These are phyloP conservation scores for Nemopilema nomurai DNA, from an alignment of 30 jellyfish, hydroid and myxozoan genomes.

Conservation along the genomic window DNA sequence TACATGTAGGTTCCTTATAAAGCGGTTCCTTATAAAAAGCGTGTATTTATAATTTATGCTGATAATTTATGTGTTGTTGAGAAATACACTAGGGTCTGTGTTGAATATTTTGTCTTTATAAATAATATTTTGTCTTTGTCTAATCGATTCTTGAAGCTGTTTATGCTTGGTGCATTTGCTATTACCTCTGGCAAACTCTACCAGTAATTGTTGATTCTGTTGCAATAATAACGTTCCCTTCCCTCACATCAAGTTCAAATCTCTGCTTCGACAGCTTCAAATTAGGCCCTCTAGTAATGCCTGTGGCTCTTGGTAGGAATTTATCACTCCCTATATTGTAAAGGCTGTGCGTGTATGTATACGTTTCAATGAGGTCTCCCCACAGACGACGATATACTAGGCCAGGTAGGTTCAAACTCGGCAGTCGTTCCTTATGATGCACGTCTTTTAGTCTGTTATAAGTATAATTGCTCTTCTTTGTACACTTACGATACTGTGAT, in stretches of 20 bases:
- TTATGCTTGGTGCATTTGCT: constrained; percentile 28
- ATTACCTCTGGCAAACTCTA: constrained; percentile 29
- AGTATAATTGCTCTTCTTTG: too few relatives aligned
- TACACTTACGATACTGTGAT: not conserved
- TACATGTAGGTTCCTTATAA: too few relatives aligned
- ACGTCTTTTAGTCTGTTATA: not conserved
- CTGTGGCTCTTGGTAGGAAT: constrained; percentile 35
- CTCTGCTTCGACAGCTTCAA: constrained; percentile 33
- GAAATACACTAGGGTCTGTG: constrained; percentile 46
- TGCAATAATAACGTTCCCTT: constrained; percentile 1
- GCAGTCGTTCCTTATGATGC: not conserved
- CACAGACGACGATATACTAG: constrained; percentile 6
- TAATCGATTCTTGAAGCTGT: constrained; percentile 19
- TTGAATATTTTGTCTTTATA: constrained; percentile 15
- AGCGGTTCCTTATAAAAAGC: too few relatives aligned
- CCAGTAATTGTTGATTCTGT: constrained; percentile 15
- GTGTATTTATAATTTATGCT: too few relatives aligned
- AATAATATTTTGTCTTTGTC: not conserved
- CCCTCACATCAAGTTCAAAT: too few relatives aligned
- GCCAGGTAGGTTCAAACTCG: constrained; percentile 16
- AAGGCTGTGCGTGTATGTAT: too few relatives aligned
- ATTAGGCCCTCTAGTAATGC: constrained; percentile 32
- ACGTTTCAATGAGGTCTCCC: constrained; percentile 19
- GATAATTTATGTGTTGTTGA: constrained; percentile 28
- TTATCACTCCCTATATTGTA: constrained; percentile 15